Base-by-base conservation (phyloP, 2,888 invertebrate genomes). In the Podotricha telesiphe region DNA sequence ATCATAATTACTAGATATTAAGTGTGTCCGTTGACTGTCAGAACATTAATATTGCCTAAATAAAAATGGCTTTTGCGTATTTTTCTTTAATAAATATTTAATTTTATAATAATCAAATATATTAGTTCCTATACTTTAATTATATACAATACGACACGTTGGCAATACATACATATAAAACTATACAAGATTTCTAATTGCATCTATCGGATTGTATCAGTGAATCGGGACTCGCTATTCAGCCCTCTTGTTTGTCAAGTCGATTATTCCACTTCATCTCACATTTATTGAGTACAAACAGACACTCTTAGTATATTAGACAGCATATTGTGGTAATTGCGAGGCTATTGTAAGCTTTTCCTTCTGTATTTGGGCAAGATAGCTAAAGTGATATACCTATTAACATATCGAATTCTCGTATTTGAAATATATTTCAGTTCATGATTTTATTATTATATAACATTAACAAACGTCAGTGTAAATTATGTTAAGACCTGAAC, bases 191-290 rank as follows among this genome's bases (percentile, higher is more conserved):
- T 76, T 76, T 73, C 70, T 71, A 73, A 76, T 77, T 74, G 67
- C 40, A 75, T 68, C 73, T 75, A 76, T 79, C 76, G 75, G 75
- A 74, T 78, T 76, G 77, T 77, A 74, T 76, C 75, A 75, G 76
- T 76, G 85, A 82, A 86, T 89, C 86, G 86, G 79, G 80, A 81
- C 82, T 76, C 74, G 75, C 74, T 79, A 80, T 79, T 78, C 77
- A 78, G 80, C 89, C 88, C 90, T 87, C 89, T 87, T 90, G 90
- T 91, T 90, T 91, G 91, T 91, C 91, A 84, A 82, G 85, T 87
- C 89, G 90, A 91, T 91, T 91, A 91, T 91, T 90, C 87, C 89
- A 83, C 88, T 86, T 88, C 91, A 86, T 89, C 86, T 87, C 83
- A 86, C 87, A 80, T 82, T 87, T 91, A 91, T 91, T 91, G 88